Conservation (phyloP, 2,888 invertebrate species). For the Thumatha senex region DNA sequence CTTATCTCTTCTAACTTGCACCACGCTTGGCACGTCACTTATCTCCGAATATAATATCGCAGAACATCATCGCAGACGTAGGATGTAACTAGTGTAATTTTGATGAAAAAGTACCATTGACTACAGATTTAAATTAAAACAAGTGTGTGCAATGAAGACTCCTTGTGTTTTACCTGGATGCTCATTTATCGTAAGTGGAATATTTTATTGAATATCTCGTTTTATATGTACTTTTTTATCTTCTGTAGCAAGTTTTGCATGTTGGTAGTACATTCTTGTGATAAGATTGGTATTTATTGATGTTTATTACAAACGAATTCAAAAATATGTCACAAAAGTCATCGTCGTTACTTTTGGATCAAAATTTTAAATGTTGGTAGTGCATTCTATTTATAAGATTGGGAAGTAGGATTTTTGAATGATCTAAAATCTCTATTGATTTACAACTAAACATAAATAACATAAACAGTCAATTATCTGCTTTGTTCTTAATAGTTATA, state of each 20-base stretch:
- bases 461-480: too few species aligned
- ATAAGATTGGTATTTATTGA: background rate
- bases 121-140: constrained; percentile 8
- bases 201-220: constrained; percentile 7
- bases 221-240: constrained; percentile 2
- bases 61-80: constrained; percentile 28
- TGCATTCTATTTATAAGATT: too few species aligned
- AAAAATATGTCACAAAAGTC: too few species aligned
- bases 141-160: constrained; percentile 51
- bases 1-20: constrained; percentile 23
- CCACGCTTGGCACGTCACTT: constrained; percentile 43
- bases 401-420: too few species aligned
- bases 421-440: too few species aligned
- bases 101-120: constrained; percentile 34
- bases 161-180: constrained; percentile 69
- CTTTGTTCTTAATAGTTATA: too few species aligned
- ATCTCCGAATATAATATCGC: constrained; percentile 52
- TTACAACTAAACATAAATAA: too few species aligned
- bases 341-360: too few species aligned
- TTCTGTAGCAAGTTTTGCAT: background rate
- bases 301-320: too few species aligned
- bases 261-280: constrained; percentile 3
- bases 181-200: constrained; percentile 58
- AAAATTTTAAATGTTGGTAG: too few species aligned
- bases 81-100: constrained; percentile 42